These are phyloP conservation scores for Hypsopygia costalis DNA, from an alignment of 2,888 invertebrate species.

Conservation along the genomic window DNA sequence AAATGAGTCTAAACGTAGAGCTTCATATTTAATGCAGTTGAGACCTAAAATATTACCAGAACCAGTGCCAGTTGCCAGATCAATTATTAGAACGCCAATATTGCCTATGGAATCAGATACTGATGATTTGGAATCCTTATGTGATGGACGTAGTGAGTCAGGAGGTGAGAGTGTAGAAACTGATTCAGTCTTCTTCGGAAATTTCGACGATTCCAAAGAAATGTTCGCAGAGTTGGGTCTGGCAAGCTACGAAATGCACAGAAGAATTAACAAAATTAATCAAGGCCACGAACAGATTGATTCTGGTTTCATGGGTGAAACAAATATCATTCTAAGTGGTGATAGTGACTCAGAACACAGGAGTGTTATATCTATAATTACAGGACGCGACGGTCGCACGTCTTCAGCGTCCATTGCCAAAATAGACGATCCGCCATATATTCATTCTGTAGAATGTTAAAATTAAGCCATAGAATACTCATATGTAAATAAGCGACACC, in stretches of 20 bases:
- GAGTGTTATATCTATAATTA: constrained; percentile 71
- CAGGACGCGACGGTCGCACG: constrained; percentile 56
- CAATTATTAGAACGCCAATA: constrained; percentile 42
- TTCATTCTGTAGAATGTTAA: constrained; percentile 63
- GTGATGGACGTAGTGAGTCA: constrained; percentile 91
- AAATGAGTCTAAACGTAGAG: constrained; percentile 79
- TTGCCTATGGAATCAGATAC: constrained; percentile 79
- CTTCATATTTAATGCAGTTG: constrained; percentile 67
- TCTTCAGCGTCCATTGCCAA: constrained; percentile 56
- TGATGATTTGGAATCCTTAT: constrained; percentile 88
- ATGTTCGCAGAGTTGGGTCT: constrained; percentile 60
- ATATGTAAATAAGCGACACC: constrained; percentile 21
- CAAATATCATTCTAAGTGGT: constrained; percentile 69
- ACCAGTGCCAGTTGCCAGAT: constrained; percentile 32
- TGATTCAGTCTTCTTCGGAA: constrained; percentile 92
- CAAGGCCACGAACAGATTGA: constrained; percentile 62
- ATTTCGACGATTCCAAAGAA: constrained; percentile 77
- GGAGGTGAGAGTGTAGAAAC: constrained; percentile 93
- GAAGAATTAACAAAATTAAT: constrained; percentile 36
- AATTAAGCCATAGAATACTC: constrained; percentile 15
- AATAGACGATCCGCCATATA: constrained; percentile 56
- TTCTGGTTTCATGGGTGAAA: constrained; percentile 70
- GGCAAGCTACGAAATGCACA: constrained; percentile 43
- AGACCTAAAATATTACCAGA: constrained; percentile 53
- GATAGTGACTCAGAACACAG: constrained; percentile 74